Evolutionary conservation across 2,797 vertebrate genomes (phyloP), one percentile per base, ranked within the genome.

Genomic region (Zalophus californianus): DNA sequence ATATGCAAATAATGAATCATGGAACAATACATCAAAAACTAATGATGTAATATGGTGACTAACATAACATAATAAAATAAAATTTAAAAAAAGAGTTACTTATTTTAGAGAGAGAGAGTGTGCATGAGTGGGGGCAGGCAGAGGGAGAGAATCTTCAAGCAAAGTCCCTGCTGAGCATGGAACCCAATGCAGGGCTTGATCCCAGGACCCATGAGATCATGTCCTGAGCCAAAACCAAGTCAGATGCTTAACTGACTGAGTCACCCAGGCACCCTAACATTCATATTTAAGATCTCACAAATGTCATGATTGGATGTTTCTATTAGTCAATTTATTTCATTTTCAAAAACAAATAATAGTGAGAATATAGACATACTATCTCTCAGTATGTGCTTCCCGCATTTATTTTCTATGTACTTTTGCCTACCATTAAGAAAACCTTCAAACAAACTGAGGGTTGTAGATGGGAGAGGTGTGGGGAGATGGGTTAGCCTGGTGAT

Each of bases 331-430:
- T 86, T n/a, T 79, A 72, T 75, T 87, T 92, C 27, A 64, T 90
- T 94, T 85, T 83, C 60, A 32, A 89, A 93, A 94, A 64, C 8
- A 91, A 91, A 62, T 38, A 80, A 44, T 20, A 90, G 62, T 20
- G 56, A 66, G 4, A 72, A 16, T 72, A 27, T 15, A 56, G n/a
- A 4, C 48, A 52, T 9, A 87, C 7, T 32, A 35, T 56, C 18
- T 64, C 29, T 79, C 64, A 89, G 18, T 16, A 48, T 38, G 13
- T 38, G 6, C 8, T 56, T 60, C n/a, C 5, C 50, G 35, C 32
- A 60, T 68, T 75, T 90, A 79, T 56, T 95, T 83, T 10, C 91
- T 54, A 10, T 16, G 23, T 58, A 21, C 1, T 11, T 88, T 68
- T 86, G 54, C 32, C 20, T 44, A 44, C 9, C 27, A 68, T 48